These are phyloP conservation scores for Pseudotriccus pelzelni DNA, from an alignment of 2,797 vertebrate genomes.

Conservation along the genomic window DNA sequence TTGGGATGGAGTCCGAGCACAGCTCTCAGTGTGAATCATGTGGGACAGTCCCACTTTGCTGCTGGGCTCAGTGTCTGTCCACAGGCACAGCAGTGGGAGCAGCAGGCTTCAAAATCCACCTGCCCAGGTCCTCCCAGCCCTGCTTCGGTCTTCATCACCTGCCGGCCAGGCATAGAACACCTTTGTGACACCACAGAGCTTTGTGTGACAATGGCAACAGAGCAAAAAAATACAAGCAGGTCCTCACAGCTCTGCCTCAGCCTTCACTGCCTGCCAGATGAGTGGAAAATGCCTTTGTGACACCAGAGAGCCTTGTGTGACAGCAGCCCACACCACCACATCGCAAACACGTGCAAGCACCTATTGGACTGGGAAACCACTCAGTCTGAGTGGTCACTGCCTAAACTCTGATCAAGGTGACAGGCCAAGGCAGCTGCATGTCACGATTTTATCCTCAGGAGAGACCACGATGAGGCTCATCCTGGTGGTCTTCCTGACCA, in stretches of 20 bases:
- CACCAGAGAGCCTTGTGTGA: neutral
- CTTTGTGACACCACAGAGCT: neutral
- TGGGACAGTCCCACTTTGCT: neutral
- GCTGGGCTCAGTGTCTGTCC: neutral
- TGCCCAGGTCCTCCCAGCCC: neutral
- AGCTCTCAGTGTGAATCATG: neutral
- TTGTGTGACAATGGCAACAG: neutral
- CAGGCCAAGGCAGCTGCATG: neutral
- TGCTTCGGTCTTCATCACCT: neutral
- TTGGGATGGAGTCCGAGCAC: neutral
- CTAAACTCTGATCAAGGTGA: neutral
- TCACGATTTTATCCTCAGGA: neutral
- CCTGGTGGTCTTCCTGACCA: neutral
- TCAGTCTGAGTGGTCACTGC: rapidly evolving
- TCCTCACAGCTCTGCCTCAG: neutral
- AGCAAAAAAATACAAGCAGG: neutral
- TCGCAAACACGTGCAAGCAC: rapidly evolving
- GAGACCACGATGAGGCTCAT: neutral
- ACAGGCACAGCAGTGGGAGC: neutral
- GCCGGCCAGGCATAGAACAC: rapidly evolving
- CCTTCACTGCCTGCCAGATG: no score
- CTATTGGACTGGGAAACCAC: neutral
- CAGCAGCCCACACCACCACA: neutral
- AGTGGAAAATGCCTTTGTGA: neutral
- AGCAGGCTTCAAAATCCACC: neutral